These are phyloP conservation scores for Colius striatus DNA, from an alignment of 2,113 vertebrate species.

Conservation along the genomic window DNA sequence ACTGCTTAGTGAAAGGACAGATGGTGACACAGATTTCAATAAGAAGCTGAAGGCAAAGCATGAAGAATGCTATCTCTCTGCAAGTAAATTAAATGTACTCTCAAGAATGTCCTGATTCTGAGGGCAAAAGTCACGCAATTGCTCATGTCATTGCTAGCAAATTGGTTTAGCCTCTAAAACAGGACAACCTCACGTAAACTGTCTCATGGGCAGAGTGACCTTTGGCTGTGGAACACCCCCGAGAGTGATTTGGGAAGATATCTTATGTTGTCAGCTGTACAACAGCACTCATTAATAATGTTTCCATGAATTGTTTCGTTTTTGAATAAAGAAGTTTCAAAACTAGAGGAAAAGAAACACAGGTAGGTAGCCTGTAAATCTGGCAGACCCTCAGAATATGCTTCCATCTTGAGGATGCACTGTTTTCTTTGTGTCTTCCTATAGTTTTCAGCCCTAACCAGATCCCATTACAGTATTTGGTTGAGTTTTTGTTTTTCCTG, in stretches of 20 bases:
- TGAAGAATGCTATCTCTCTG: background rate
- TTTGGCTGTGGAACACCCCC: background rate
- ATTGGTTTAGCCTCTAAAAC: background rate
- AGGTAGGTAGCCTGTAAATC: background rate
- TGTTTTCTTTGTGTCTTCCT: background rate
- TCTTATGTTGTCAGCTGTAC: fast-evolving
- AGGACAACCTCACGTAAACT: background rate
- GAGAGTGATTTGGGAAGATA: background rate
- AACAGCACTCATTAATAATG: background rate
- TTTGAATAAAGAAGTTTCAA: background rate
- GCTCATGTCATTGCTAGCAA: background rate
- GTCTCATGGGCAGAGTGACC: background rate
- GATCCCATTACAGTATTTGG: background rate
- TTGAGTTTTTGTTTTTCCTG: background rate
- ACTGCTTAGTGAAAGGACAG: background rate
- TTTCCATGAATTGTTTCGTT: background rate
- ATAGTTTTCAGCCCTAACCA: background rate
- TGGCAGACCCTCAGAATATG: background rate
- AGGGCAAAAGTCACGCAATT: background rate
- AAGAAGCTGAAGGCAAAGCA: background rate
- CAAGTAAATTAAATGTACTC: background rate
- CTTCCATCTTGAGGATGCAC: background rate
- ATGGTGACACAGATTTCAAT: background rate
- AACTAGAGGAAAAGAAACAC: background rate
- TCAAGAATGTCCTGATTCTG: background rate